phyloP scores from a whole-genome alignment of 2,797 vertebrate species.

The Hippoglossus hippoglossus region DNA sequence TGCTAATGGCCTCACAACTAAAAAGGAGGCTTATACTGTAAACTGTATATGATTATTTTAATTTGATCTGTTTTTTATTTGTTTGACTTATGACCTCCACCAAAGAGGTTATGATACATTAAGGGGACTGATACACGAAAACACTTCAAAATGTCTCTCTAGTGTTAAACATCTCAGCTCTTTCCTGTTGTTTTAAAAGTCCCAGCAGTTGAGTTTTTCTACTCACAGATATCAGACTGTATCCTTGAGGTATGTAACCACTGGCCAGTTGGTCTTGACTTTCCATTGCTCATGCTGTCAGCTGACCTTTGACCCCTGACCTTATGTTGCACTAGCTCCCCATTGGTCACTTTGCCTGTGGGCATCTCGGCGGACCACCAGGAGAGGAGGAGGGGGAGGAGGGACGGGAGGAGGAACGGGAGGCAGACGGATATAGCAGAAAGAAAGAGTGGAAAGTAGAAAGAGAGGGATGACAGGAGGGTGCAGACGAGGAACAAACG shows the following conservation, averaged over 20 bases:
- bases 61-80: no score
- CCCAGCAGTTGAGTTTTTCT: slow-evolving; percentile 8
- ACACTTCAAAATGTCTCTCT: no score
- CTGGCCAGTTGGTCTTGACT: slow-evolving; percentile 51
- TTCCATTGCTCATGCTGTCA: slow-evolving; percentile 64
- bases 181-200: no score
- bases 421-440: background rate
- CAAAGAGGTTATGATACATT: no score
- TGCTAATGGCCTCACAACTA: background rate
- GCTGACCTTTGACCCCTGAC: slow-evolving; percentile 70
- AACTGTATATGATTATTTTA: background rate
- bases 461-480: background rate
- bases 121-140: no score
- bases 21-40: background rate
- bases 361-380: slow-evolving; percentile 67
- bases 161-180: no score
- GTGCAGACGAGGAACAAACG: background rate
- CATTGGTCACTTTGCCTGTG: slow-evolving; percentile 61
- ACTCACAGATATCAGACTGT: slow-evolving; percentile 47
- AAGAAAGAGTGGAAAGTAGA: slow-evolving; percentile 3
- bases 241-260: slow-evolving; percentile 41
- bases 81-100: no score
- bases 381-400: slow-evolving; percentile 34
- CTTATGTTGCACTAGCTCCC: slow-evolving; percentile 67
- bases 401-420: background rate